Percentiles rank a stretch among this genome's conserved stretches.
phyloP scores from a whole-genome alignment of 2,797 vertebrate genomes.

The Smutsia temminckii region DNA sequence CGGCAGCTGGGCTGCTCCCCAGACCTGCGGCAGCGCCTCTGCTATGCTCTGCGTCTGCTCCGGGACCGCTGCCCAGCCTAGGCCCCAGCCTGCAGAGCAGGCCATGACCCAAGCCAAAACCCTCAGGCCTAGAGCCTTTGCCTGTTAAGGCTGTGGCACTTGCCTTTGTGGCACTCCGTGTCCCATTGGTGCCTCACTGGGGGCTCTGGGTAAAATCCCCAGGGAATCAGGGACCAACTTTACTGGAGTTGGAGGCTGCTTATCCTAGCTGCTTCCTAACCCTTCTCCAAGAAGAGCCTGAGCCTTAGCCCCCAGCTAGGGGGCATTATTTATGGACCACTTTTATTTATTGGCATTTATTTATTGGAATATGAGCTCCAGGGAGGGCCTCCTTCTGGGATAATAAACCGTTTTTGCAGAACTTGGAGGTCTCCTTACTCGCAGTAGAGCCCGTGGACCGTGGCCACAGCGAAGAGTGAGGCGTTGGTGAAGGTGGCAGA shows the following conservation, averaged over 20 bases:
- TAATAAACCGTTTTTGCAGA: slow-evolving; percentile 77
- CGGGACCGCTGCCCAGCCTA: slow-evolving; percentile 87
- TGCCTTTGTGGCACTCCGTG: slow-evolving; percentile 41
- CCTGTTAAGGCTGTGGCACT: slow-evolving; percentile 30
- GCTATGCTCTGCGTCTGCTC: slow-evolving; percentile 93
- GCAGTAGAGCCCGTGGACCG: slow-evolving; percentile 84
- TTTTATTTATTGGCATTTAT: slow-evolving; percentile 81
- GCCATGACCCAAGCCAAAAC: not conserved
- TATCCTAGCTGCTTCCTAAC: not conserved
- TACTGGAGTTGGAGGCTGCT: slow-evolving; percentile 44
- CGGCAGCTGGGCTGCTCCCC: slow-evolving; percentile 92
- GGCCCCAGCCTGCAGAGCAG: not conserved
- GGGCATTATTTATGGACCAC: slow-evolving; percentile 77
- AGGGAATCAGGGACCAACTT: slow-evolving; percentile 77
- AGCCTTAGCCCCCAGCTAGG: slow-evolving; percentile 75
- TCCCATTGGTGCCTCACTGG: slow-evolving; percentile 74
- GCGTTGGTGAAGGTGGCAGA: slow-evolving; percentile 82
- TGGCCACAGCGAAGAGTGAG: slow-evolving; percentile 86
- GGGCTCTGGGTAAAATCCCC: slow-evolving; percentile 60
- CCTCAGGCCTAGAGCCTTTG: not conserved
- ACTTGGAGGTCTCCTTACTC: slow-evolving; percentile 76
- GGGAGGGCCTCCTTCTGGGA: slow-evolving; percentile 45
- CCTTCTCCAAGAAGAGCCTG: slow-evolving; percentile 71
- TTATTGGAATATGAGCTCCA: slow-evolving; percentile 72
- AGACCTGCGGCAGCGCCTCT: slow-evolving; percentile 92